A percentile compares a stretch with the other conserved stretches of the same genome.
Conservation (phyloP, 2,113 vertebrate species). For the Oncorhynchus nerka region DNA sequence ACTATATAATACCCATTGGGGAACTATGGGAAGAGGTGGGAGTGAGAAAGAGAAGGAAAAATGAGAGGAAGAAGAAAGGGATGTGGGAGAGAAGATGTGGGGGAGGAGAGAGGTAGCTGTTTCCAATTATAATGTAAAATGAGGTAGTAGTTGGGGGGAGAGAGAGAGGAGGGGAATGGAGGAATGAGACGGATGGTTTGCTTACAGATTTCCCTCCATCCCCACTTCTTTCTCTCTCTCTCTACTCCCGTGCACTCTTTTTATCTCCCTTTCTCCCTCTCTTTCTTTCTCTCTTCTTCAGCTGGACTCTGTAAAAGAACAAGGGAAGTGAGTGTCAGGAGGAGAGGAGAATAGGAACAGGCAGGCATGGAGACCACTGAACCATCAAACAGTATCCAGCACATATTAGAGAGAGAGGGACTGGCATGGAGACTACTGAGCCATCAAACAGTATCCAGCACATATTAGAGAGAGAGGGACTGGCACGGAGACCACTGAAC, state of each 20-base stretch:
- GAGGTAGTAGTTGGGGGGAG: not conserved
- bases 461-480: too few relatives aligned
- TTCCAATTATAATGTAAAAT: slow-evolving; percentile 13
- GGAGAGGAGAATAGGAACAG: too few relatives aligned
- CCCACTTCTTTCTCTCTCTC: not conserved
- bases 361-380: too few relatives aligned
- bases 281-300: not conserved
- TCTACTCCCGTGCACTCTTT: not conserved
- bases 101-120: slow-evolving; percentile 13
- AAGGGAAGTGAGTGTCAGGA: not conserved
- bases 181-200: not conserved
- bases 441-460: too few relatives aligned
- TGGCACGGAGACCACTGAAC: too few relatives aligned
- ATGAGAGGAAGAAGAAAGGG: slow-evolving; percentile 4
- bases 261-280: not conserved
- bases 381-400: too few relatives aligned
- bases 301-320: not conserved
- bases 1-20: not conserved
- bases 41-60: not conserved
- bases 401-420: too few relatives aligned
- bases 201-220: slow-evolving; percentile 11
- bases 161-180: slow-evolving; percentile 16
- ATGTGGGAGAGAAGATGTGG: not conserved
- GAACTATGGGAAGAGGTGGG: not conserved
- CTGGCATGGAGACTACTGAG: too few relatives aligned